A percentile compares a stretch with the other conserved stretches of the same genome.
Evolutionary conservation across 1,140 invertebrate genomes (phyloP).

Genomic region (Drosophila arizonae): DNA sequence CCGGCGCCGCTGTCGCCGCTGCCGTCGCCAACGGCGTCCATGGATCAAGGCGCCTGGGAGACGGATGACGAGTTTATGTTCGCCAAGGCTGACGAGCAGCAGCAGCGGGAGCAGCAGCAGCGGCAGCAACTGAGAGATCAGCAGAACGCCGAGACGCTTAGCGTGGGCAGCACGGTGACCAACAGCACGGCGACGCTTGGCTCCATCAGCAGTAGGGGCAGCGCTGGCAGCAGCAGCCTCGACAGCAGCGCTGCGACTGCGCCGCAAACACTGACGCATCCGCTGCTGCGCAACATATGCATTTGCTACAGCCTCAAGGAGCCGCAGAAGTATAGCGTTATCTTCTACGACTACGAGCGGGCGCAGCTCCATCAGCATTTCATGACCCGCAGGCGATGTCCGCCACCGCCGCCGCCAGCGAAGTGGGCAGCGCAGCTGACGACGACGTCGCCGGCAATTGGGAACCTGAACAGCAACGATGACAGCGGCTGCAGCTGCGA

Average conservation of each 20-base stretch:
- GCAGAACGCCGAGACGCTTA: slow-evolving; percentile 43
- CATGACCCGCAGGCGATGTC: slow-evolving; percentile 59
- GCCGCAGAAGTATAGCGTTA: slow-evolving; percentile 67
- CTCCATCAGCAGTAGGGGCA: slow-evolving; percentile 56
- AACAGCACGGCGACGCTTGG: slow-evolving; percentile 73
- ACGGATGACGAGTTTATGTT: slow-evolving; percentile 80
- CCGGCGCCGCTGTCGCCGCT: slow-evolving; percentile 41
- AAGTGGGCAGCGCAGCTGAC: not conserved
- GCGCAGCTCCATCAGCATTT: slow-evolving; percentile 57
- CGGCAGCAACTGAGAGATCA: not conserved
- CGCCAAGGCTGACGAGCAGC: slow-evolving; percentile 40
- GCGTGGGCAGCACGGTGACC: slow-evolving; percentile 73
- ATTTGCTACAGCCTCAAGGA: slow-evolving; percentile 70
- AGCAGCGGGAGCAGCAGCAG: not conserved
- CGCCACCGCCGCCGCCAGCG: slow-evolving; percentile 35
- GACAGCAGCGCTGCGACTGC: not conserved
- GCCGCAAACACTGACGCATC: slow-evolving; percentile 43
- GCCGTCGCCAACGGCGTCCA: slow-evolving; percentile 68
- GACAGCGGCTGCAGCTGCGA: slow-evolving; percentile 68
- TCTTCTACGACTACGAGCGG: slow-evolving; percentile 77
- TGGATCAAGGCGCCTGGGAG: slow-evolving; percentile 80
- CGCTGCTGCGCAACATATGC: slow-evolving; percentile 69
- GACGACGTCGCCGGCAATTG: not conserved
- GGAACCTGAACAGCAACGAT: slow-evolving; percentile 33
- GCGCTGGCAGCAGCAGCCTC: slow-evolving; percentile 36